Evolutionary conservation across 2,797 vertebrate genomes (phyloP), one percentile per base, ranked within the genome.

Genomic region (Paedocypris micromegethes): DNA sequence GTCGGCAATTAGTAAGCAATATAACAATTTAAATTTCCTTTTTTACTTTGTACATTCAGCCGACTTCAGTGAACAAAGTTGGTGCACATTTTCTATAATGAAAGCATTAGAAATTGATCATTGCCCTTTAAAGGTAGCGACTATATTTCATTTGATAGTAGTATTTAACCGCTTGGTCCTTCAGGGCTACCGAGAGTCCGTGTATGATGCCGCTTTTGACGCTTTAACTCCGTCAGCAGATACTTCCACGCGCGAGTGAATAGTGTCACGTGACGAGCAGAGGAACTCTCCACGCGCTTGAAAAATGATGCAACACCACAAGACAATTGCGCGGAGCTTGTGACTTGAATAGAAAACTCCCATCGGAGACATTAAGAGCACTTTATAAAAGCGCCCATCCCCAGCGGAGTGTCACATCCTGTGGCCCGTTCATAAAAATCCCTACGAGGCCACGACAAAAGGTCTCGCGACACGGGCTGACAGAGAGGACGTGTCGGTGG

Each of bases 401-500:
- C 68, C 68, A 64, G 53, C 45, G 3, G 54, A 50, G 60, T 51
- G 60, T 64, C 61, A 70, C 54, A 52, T 64, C 68, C 60, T 63
- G 68, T 40, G 8, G 2, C 23, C 41, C 68, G 57, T 70, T 70
- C 60, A 70, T 57, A 64, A 58, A 64, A 58, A 62, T 37, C 8
- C 9, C 23, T 7, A 9, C 45, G 6, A 52, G 39, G 3, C 57
- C 66, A 39, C 23, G 53, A 70, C 68, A 71, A 72, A 54, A 60
- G 63, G 45, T 44, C 38, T 46, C 5, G 9, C 46, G 42, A 52
- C n/a, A 64, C 43, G 53, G 39, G 58, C 49, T 38, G n/a, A 5
- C 39, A 41, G 37, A 62, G 48, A 53, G 48, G 7, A 78, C 76
- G 72, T 78, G 76, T 64, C 57, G 66, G 48, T 65, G 52, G 38